Evolutionary conservation across 2,113 vertebrate genomes (phyloP), one percentile per base, ranked within the genome.

Genomic region (Archilochus colubris): DNA sequence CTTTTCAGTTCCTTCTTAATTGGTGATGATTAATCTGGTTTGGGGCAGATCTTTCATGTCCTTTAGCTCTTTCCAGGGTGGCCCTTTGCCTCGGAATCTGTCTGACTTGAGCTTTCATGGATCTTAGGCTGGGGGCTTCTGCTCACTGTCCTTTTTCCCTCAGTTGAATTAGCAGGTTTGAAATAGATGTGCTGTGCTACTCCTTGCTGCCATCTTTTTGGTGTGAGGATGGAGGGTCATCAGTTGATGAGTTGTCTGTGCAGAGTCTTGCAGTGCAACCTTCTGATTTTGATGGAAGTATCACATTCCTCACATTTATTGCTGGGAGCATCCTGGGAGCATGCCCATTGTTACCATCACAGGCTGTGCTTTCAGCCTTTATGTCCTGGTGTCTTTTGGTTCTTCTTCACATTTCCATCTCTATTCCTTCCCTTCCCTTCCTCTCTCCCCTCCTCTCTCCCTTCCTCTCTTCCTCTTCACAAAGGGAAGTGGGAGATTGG

Each of bases 401-500:
- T 54, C 36, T 66, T 10, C 40, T 4, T 69, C 16, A 24, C 4
- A 4, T 90, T 72, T 61, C 62, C 44, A 24, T 48, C n/a, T 46
- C 22, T 22, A 1, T 48, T 79, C 50, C 7, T 8, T 51, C 61
- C 16, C 1, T 68, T 78, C 15, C 82, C 67, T 44, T 54, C 27
- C 21, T 36, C 18, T n/a, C 33, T 33, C 33, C 33, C 33, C 33
- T 33, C 33, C 33, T 33, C 33, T 33, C 33, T 51, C 61, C 16
- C 1, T 68, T 78, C 15, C 82, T 89, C 62, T 30, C 67, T 44
- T 54, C 27, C 21, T 36, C 18, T n/a, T 63, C 17, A 4, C 25
- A 53, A 50, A 13, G 18, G 0, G 0, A 38, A 67, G 24, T 59
- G 36, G 43, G 59, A 67, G 11, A 25, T 69, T 0, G 2, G 31